Base-by-base conservation (phyloP, 1,140 invertebrate species). In the Xylocopa sonorina region DNA sequence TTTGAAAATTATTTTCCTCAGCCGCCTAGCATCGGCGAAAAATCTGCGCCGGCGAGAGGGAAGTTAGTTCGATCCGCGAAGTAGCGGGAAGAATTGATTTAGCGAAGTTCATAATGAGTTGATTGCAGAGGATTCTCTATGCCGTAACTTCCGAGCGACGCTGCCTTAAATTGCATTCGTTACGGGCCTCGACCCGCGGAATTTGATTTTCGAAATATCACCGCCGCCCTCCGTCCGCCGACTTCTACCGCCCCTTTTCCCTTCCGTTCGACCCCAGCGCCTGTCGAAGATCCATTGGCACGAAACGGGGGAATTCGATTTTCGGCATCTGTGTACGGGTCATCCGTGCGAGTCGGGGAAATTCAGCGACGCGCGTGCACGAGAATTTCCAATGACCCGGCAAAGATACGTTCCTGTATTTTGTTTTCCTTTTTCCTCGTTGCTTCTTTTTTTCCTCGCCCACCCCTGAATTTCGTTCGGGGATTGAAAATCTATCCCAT, bases 161-260 rank as follows among this genome's bases (percentile, higher is more conserved):
- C 64, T 71, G 57, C 72, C 75, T 81, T 71, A 71, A 85, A 85
- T 82, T 67, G 75, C 71, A 82, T 79, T 82, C 80, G 80, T 78
- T 81, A 81, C 66, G 50, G 29, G n/a, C 1, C 57, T 43, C 38
- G 76, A 76, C 66, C 80, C 58, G 62, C 51, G 53, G 57, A 85
- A 86, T 86, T 81, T 38, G 80, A 86, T 86, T 86, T 74, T 85
- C 84, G 67, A 66, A 85, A 85, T 71, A 82, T 85, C 60, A 48
- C 68, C 43, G 29, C 32, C 41, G 12, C 27, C 63, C 64, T 4
- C 43, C 5, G 18, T n/a, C 21, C 64, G 12, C 58, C 38, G 38
- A 10, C 10, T 7, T n/a, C 46, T 12, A 9, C 18, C 12, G 12
- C n/a, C 0, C 29, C n/a, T 16, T 4, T 2, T n/a, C 2, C 24